Percentiles rank a stretch among this genome's conserved stretches.
These are phyloP conservation scores for Antigone vipio DNA, from an alignment of 2,113 vertebrate species.

Conservation along the genomic window DNA sequence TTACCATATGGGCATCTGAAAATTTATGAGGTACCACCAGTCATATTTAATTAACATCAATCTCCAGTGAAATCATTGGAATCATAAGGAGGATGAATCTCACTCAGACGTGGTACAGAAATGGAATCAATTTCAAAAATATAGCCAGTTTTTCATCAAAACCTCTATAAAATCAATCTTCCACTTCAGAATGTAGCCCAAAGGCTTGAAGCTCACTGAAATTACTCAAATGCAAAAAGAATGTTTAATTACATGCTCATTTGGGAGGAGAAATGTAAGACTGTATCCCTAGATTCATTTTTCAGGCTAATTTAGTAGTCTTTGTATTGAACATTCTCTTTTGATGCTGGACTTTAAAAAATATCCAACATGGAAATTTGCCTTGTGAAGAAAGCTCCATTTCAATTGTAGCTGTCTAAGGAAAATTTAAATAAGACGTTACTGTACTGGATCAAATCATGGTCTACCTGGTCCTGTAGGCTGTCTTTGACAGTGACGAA, in stretches of 20 bases:
- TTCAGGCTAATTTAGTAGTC: slow-evolving; percentile 1
- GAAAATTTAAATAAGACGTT: neutral
- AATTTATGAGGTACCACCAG: neutral
- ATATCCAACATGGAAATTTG: neutral
- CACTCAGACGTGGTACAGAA: neutral
- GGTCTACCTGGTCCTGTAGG: neutral
- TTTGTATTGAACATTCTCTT: neutral
- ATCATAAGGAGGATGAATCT: neutral
- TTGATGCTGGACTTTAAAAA: slow-evolving; percentile 14
- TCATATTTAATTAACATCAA: neutral
- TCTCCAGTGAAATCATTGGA: neutral
- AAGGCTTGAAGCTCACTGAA: slow-evolving; percentile 4
- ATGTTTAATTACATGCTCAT: slow-evolving; percentile 57
- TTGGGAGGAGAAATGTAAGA: neutral
- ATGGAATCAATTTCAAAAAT: neutral
- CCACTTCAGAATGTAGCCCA: slow-evolving; percentile 7
- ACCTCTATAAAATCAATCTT: slow-evolving; percentile 27
- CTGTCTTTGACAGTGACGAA: neutral
- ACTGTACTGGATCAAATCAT: neutral
- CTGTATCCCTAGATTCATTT: slow-evolving; percentile 13
- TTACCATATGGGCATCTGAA: neutral
- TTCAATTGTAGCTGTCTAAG: neutral
- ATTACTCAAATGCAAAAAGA: slow-evolving; percentile 36
- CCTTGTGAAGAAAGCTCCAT: neutral
- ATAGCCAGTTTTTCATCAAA: neutral